Base-by-base conservation (phyloP, 2,888 invertebrate genomes). In the Lysandra coridon region DNA sequence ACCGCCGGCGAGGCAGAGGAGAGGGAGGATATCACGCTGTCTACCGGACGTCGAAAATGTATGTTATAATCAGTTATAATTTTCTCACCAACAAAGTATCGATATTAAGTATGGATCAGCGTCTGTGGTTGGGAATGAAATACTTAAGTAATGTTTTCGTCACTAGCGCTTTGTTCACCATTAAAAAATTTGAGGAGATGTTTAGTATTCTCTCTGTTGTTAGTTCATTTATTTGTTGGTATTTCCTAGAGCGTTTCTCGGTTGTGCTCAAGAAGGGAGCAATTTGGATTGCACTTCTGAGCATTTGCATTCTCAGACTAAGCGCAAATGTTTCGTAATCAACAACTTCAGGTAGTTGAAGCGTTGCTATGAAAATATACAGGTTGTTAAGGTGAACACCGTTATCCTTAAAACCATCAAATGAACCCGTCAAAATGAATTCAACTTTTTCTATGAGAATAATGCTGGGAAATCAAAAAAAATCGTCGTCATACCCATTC, bases 201-300 rank as follows among this genome's bases (percentile, higher is more conserved):
- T 64, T 64, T 6, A 12, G 17, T 23, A 64, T 64, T 30, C 30
- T 69, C 1, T 69, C 14, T 5, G 4, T 69, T 37, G 69, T 69
- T 37, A 69, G 33, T 69, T 33, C 69, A 37, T 69, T 17, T 69
- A 17, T 69, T 69, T 69, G 33, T 14, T 33, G 17, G 6, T 69
- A 69, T 69, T 69, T 37, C 5, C 69, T 69, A 33, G 14, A 69
- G 12, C 64, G 53, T 57, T 76, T 6, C 49, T 53, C 33, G 53
- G 76, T 57, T 57, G 23, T 57, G 33, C 17, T 53, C 57, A 33
- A 76, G 17, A 76, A 37, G 30, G 76, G 17, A 76, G 53, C 76
- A 76, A 76, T 76, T 76, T 76, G 57, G 76, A 76, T 76, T 76
- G 76, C 76, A 76, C 76, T 37, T 14, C 76, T 57, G 33, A 57